Evolutionary conservation across 2,888 invertebrate genomes (phyloP).

Genomic region (Aphodius sticticus): DNA sequence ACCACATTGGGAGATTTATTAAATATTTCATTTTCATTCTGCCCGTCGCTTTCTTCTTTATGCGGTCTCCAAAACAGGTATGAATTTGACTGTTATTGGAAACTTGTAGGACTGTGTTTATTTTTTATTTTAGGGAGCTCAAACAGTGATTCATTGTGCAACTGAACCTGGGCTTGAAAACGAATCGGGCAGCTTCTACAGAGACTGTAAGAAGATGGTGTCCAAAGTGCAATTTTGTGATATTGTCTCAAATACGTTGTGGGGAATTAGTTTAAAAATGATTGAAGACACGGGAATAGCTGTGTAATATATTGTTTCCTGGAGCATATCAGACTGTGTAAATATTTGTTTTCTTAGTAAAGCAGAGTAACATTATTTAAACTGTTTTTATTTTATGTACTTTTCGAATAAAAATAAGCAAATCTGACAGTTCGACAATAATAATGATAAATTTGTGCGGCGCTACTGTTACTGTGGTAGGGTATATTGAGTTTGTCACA

Average conservation of each 20-base stretch:
- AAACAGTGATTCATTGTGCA: slow-evolving; percentile 81
- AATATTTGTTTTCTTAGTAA: not conserved
- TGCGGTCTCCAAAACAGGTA: slow-evolving; percentile 78
- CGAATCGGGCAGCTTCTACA: slow-evolving; percentile 77
- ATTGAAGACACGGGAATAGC: slow-evolving; percentile 40
- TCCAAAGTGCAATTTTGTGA: slow-evolving; percentile 70
- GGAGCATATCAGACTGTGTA: not conserved
- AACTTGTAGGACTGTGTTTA: not conserved
- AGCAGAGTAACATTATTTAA: not conserved
- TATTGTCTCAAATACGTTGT: slow-evolving; percentile 70
- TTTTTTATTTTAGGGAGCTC: slow-evolving; percentile 71
- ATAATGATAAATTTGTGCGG: no score
- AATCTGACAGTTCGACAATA: no score
- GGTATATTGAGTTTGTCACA: no score
- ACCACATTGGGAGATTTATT: slow-evolving; percentile 71
- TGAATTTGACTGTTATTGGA: slow-evolving; percentile 35
- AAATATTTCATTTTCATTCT: slow-evolving; percentile 72
- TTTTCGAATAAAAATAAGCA: not conserved
- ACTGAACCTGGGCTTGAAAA: slow-evolving; percentile 67
- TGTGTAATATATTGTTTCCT: slow-evolving; percentile 4
- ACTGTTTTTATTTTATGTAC: not conserved
- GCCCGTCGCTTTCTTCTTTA: slow-evolving; percentile 74
- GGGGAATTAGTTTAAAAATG: slow-evolving; percentile 62
- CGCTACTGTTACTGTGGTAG: no score
- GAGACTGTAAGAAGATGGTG: slow-evolving; percentile 73